Percentiles rank a stretch among this genome's conserved stretches.
phyloP scores from a whole-genome alignment of 2,797 vertebrate genomes.

The Halcyon smyrnensis region DNA sequence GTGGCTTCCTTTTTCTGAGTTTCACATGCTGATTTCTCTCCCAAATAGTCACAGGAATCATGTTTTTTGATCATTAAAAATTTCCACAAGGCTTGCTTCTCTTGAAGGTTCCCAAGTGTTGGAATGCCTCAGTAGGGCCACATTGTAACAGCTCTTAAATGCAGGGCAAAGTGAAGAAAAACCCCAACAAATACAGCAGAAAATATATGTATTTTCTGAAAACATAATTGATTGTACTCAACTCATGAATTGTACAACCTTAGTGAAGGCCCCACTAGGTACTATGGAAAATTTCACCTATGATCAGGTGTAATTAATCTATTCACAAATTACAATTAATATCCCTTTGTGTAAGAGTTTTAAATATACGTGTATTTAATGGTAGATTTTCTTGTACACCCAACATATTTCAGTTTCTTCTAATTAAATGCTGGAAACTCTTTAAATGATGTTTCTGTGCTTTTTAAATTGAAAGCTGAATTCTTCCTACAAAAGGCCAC shows the following conservation, averaged over 20 bases:
- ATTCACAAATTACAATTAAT: neutral
- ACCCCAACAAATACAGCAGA: neutral
- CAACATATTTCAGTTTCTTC: neutral
- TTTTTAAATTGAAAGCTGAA: neutral
- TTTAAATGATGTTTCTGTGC: neutral
- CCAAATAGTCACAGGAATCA: neutral
- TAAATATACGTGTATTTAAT: neutral
- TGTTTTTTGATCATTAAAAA: neutral
- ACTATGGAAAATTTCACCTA: neutral
- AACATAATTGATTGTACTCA: neutral
- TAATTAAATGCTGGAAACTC: neutral
- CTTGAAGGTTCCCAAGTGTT: neutral
- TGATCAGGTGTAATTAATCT: neutral
- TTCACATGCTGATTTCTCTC: neutral
- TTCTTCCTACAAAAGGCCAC: neutral
- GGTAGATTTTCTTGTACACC: neutral
- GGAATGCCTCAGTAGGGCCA: neutral
- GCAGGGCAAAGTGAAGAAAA: neutral
- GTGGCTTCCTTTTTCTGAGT: neutral
- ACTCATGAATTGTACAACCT: neutral
- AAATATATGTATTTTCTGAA: neutral
- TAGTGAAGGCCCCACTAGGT: neutral
- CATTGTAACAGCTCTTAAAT: neutral
- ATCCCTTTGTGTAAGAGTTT: neutral
- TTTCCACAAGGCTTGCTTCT: neutral